Conservation (phyloP, 2,888 invertebrate species). For the Micoletzkya japonica region DNA sequence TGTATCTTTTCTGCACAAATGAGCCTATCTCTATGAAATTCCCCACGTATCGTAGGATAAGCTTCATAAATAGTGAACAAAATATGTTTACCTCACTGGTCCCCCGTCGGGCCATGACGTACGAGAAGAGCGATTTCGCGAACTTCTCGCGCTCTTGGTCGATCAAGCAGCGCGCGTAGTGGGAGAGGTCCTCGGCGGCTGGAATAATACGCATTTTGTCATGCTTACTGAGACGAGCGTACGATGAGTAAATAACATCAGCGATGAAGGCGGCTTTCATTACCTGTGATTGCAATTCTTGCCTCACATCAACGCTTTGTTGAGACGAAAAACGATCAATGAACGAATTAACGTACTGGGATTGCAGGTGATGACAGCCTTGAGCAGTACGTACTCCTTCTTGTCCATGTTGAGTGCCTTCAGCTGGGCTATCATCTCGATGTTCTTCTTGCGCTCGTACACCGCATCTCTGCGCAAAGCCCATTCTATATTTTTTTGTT, state of each 20-base stretch:
- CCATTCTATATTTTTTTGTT: too few relatives aligned
- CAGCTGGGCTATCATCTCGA: slow-evolving; percentile 3
- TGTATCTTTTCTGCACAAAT: too few relatives aligned
- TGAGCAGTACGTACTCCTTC: slow-evolving; percentile 19
- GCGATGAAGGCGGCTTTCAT: not conserved
- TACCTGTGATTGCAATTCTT: not conserved
- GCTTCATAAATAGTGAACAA: too few relatives aligned
- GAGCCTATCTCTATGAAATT: too few relatives aligned
- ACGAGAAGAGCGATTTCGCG: slow-evolving; percentile 6
- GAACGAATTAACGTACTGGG: not conserved
- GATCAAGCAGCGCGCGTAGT: not conserved
- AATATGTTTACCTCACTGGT: not conserved
- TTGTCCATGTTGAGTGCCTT: slow-evolving; percentile 24
- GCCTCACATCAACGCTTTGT: not conserved
- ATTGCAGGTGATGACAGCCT: slow-evolving; percentile 17
- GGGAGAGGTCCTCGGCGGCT: slow-evolving; percentile 13
- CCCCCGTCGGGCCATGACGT: not conserved
- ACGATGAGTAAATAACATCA: not conserved
- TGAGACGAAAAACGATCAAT: not conserved
- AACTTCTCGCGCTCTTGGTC: slow-evolving; percentile 1
- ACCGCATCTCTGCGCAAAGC: too few relatives aligned
- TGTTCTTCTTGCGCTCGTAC: too few relatives aligned
- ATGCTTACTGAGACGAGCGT: not conserved
- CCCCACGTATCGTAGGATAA: too few relatives aligned
- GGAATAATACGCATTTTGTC: not conserved